These are phyloP conservation scores for Parnassius apollo DNA, from an alignment of 2,888 invertebrate species.

Conservation along the genomic window DNA sequence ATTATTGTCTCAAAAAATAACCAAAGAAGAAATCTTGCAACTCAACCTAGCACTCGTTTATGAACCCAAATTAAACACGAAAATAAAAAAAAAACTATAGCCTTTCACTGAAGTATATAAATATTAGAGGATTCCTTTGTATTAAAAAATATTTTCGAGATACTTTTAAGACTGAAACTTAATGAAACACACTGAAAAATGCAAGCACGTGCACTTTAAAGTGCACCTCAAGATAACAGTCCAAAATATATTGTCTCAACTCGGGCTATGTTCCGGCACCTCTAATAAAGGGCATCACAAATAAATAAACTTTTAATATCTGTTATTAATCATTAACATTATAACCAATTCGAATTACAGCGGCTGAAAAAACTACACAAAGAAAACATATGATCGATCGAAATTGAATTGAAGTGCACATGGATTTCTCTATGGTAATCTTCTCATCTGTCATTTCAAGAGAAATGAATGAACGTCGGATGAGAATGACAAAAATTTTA, in stretches of 20 bases:
- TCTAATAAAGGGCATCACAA: constrained; percentile 27
- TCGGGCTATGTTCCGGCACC: constrained; percentile 30
- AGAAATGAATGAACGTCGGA: constrained; percentile 30
- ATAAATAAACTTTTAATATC: constrained; percentile 32
- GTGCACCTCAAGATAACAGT: constrained; percentile 59
- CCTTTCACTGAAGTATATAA: constrained; percentile 29
- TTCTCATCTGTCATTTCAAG: constrained; percentile 42
- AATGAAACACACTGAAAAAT: constrained; percentile 67
- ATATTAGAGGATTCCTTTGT: constrained; percentile 32
- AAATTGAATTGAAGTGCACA: constrained; percentile 73
- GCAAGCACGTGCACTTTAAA: constrained; percentile 75
- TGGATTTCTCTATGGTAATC: constrained; percentile 66
- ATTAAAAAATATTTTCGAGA: constrained; percentile 28
- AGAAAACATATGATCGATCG: constrained; percentile 82
- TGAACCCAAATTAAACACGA: constrained; percentile 46
- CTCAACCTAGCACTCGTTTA: constrained; percentile 49
- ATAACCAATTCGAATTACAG: constrained; percentile 77
- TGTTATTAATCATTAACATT: constrained; percentile 51
- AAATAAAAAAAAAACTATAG: constrained; percentile 32
- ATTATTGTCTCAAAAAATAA: constrained; percentile 56
- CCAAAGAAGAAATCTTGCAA: constrained; percentile 48
- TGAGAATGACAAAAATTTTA: not conserved
- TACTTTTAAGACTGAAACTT: constrained; percentile 50
- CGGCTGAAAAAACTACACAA: constrained; percentile 80
- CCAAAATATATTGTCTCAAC: constrained; percentile 39